Evolutionary conservation across 2,888 invertebrate genomes (phyloP).

Genomic region (Trichogramma evanescens): DNA sequence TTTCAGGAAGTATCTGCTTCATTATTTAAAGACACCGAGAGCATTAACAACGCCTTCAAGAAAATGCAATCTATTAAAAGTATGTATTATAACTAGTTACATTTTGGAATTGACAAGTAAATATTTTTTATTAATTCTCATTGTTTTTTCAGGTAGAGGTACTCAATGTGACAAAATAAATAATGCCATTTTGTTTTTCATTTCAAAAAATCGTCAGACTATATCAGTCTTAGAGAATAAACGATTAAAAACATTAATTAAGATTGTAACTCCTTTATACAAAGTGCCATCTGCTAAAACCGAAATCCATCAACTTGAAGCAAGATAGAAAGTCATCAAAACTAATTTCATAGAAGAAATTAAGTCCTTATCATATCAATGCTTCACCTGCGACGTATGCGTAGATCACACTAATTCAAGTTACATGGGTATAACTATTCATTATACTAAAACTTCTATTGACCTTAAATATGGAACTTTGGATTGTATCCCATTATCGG

Average conservation of each 20-base stretch:
- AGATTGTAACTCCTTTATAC: conserved; percentile 23
- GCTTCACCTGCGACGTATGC: conserved; percentile 31
- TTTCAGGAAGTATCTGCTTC: too few species aligned
- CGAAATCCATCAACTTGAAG: conserved; percentile 16
- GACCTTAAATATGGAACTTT: conserved; percentile 5
- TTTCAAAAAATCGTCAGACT: conserved; percentile 22
- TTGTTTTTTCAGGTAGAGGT: conserved; percentile 18
- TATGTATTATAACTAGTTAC: too few species aligned
- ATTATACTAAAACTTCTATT: conserved; percentile 25
- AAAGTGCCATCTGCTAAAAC: conserved; percentile 22
- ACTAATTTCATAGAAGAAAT: background rate
- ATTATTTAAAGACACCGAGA: too few species aligned
- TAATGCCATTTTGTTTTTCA: conserved; percentile 24
- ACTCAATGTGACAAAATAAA: conserved; percentile 18
- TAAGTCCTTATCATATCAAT: conserved; percentile 7
- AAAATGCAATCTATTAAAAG: too few species aligned
- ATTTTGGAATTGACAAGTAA: too few species aligned
- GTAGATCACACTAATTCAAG: conserved; percentile 28
- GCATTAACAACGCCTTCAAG: too few species aligned
- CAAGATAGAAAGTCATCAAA: conserved; percentile 15
- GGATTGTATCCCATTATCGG: too few species aligned
- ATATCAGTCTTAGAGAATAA: conserved; percentile 23
- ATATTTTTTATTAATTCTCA: background rate
- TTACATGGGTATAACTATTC: conserved; percentile 28
- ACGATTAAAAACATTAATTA: conserved; percentile 24